A percentile compares a stretch with the other conserved stretches of the same genome.
Evolutionary conservation across 2,797 vertebrate genomes (phyloP).

Genomic region (Sebastes steindachneri): DNA sequence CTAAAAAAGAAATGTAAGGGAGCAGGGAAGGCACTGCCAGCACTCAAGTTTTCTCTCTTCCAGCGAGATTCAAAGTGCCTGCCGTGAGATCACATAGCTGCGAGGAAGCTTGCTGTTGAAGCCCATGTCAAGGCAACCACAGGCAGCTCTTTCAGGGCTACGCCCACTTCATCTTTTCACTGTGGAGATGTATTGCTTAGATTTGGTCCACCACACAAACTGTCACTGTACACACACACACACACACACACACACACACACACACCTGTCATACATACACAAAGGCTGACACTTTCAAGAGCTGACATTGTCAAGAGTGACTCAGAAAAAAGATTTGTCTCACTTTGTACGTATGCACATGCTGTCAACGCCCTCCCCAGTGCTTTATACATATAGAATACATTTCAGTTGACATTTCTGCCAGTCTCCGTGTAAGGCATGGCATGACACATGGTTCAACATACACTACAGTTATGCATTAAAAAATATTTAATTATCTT

Average conservation of each 20-base stretch:
- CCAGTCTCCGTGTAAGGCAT: background rate
- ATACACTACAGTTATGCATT: background rate
- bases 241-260: slow-evolving; percentile 28
- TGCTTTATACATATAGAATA: background rate
- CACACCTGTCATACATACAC: slow-evolving; percentile 20
- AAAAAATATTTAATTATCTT: background rate
- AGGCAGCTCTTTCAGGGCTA: slow-evolving; percentile 59
- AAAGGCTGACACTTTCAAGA: slow-evolving; percentile 38
- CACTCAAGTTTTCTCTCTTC: slow-evolving; percentile 37
- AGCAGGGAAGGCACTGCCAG: slow-evolving; percentile 17
- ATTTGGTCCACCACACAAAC: slow-evolving; percentile 51
- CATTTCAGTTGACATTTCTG: slow-evolving; percentile 3
- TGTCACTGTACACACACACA: slow-evolving; percentile 24
- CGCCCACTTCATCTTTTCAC: slow-evolving; percentile 56
- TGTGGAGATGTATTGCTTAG: slow-evolving; percentile 45
- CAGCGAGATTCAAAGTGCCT: slow-evolving; percentile 54
- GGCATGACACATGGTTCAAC: background rate
- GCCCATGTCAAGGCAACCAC: slow-evolving; percentile 61
- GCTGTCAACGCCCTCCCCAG: background rate
- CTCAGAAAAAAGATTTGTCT: slow-evolving; percentile 30
- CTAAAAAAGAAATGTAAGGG: slow-evolving; percentile 16
- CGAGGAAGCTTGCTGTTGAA: slow-evolving; percentile 48
- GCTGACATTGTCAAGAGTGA: slow-evolving; percentile 38
- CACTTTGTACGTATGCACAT: slow-evolving; percentile 19
- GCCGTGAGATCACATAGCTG: slow-evolving; percentile 54